Conservation (phyloP, 2,797 vertebrate genomes). For the Pteropus rufus region DNA sequence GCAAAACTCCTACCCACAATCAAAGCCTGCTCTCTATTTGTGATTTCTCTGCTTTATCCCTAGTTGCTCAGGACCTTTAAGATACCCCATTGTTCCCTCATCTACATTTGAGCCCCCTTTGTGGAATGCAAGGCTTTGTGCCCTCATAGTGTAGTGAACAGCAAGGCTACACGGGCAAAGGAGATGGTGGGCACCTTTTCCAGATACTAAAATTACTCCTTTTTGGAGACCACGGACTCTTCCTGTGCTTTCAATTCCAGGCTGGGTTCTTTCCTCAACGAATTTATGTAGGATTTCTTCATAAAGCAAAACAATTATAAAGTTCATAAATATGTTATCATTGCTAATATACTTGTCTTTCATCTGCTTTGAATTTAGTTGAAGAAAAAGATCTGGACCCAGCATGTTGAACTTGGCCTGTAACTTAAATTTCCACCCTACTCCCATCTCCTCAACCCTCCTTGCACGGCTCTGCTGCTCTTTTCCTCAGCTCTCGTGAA, state of each 20-base stretch:
- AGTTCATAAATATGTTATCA: background rate
- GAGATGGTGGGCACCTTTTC: too few species aligned
- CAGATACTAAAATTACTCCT: background rate
- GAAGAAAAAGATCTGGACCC: background rate
- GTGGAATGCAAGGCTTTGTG: background rate
- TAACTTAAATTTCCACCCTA: background rate
- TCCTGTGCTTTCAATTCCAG: background rate
- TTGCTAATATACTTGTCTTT: background rate
- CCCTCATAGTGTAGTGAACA: accelerated
- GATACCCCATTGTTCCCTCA: background rate
- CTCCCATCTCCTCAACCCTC: background rate
- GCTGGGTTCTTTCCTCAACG: background rate
- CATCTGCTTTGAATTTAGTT: background rate
- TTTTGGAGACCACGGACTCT: background rate
- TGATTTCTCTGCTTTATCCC: background rate
- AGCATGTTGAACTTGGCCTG: background rate
- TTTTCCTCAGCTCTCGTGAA: background rate
- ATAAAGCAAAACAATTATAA: background rate
- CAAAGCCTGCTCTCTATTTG: background rate
- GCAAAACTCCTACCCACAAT: background rate
- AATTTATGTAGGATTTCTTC: background rate
- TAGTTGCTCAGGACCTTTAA: background rate
- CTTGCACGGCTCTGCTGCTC: too few species aligned
- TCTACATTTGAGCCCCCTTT: background rate
- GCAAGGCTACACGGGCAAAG: background rate